Evolutionary conservation across 1,140 invertebrate genomes (phyloP), one percentile per base, ranked within the genome.

Genomic region (Nebria ingens): DNA sequence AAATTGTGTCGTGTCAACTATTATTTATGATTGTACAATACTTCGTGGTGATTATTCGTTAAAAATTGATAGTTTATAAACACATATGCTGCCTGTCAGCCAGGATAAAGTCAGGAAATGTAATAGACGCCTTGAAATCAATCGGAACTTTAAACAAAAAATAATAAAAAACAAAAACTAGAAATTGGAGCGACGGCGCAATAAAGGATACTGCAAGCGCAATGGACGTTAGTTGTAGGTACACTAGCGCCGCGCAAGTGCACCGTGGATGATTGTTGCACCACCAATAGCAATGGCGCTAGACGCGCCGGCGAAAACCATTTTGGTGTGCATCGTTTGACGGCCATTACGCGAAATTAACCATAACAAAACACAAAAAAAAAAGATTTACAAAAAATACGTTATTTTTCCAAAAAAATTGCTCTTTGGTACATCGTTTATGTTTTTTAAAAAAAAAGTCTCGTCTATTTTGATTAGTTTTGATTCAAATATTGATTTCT

Each of bases 61-160:
- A 45, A 17, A 12, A 45, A 45, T 9, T 45, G 6, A 11, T 45
- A 11, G 40, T 45, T 45, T 45, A n/a, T n/a, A n/a, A n/a, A n/a
- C 15, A 17, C 40, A 45, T 17, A 17, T 45, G 9, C 40, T 12
- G 17, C 15, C 6, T 17, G 3, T 6, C n/a, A n/a, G n/a, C 9
- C 40, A 45, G 40, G 6, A 45, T 17, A 11, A 17, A 45, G 15
- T n/a, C 40, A n/a, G 40, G 40, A 45, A 45, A 45, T 45, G 40
- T 17, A 45, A 45, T 45, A 45, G 9, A 45, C 40, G 40, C 40
- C 40, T 45, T 45, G 9, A 17, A 45, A 45, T 45, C 40, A 45
- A 45, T 45, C 40, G 40, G 17, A 45, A 45, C 40, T 45, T 45
- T 45, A 45, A 11, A 17, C 40, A 45, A 45, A 45, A 45, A 45